Conservation (phyloP, 2,797 vertebrate genomes). For the Hydrophis major region DNA sequence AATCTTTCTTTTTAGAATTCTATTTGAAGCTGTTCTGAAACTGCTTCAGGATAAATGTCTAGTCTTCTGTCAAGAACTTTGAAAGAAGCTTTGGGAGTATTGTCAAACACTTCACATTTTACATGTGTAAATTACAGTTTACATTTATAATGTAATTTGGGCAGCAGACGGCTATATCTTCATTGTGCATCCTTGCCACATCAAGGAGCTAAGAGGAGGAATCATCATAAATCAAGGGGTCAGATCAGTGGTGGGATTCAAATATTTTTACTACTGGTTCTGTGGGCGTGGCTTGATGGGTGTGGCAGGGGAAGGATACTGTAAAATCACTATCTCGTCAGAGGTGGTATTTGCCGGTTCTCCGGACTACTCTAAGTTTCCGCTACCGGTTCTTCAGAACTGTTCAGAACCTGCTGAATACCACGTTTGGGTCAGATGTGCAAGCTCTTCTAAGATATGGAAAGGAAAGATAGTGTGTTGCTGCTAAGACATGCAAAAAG, state of each 20-base stretch:
- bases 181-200: background rate
- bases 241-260: too few species aligned
- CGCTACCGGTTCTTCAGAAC: too few species aligned
- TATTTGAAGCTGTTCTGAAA: background rate
- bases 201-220: background rate
- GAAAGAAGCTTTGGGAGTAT: background rate
- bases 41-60: background rate
- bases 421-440: background rate
- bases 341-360: too few species aligned
- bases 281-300: too few species aligned
- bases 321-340: too few species aligned
- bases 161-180: background rate
- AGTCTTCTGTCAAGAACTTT: background rate
- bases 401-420: too few species aligned
- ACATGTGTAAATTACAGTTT: background rate
- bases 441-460: background rate
- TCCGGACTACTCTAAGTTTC: too few species aligned
- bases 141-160: background rate
- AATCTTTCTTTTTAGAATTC: background rate
- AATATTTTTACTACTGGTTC: too few species aligned
- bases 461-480: background rate
- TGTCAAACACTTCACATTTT: background rate
- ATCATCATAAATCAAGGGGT: background rate
- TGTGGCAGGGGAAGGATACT: too few species aligned
- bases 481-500: constrained; percentile 3